phyloP scores from a whole-genome alignment of 2,113 vertebrate species.

The Epinephelus moara region DNA sequence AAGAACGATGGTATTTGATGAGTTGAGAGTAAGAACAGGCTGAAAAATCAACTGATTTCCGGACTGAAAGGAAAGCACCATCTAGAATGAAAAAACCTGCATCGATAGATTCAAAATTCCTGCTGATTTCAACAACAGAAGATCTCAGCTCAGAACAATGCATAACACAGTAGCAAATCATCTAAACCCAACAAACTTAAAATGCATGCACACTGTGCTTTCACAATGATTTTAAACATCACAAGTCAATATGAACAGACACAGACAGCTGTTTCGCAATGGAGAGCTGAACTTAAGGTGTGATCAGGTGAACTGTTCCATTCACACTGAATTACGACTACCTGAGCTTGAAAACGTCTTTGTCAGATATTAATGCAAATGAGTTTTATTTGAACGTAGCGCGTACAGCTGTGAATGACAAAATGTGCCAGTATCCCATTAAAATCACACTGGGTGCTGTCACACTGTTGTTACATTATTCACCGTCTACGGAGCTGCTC shows the following conservation, averaged over 20 bases:
- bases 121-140: background rate
- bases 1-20: too few species aligned
- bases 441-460: conserved; percentile 39
- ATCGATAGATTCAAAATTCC: background rate
- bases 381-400: conserved; percentile 5
- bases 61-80: background rate
- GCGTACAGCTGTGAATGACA: conserved; percentile 3
- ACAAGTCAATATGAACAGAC: background rate
- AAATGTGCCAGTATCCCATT: conserved; percentile 33
- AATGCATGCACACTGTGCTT: background rate
- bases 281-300: background rate
- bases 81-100: background rate
- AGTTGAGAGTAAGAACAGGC: too few species aligned
- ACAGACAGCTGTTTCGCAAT: background rate
- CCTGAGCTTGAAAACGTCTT: background rate
- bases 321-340: background rate
- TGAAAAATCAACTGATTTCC: too few species aligned
- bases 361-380: conserved; percentile 27
- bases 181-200: background rate
- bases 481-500: background rate
- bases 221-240: background rate
- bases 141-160: background rate
- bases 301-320: background rate
- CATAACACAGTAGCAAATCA: background rate
- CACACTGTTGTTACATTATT: conserved; percentile 27